Base-by-base conservation (phyloP, 2,888 invertebrate genomes). In the Flexamia atlantica region DNA sequence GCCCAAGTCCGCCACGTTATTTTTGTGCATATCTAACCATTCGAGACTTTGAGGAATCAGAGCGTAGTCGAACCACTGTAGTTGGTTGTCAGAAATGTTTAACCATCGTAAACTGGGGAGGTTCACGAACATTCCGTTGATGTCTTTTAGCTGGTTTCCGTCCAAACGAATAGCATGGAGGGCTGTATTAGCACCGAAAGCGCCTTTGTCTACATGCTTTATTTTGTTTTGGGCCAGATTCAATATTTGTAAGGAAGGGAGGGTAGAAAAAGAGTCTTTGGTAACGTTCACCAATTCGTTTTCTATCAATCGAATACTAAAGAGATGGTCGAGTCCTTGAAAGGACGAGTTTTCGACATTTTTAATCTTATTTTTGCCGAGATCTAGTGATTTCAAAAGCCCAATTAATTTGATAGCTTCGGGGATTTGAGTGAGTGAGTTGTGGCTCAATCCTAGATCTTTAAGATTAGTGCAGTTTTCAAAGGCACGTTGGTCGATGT, bases 51-150 rank as follows among this genome's bases (percentile, higher is more conserved):
- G 95, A 30, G 97, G 97, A 88, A 97, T 95, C 90, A 97, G 96
- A 81, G 97, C 97, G 90, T 97, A 97, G 90, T 97, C 97, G 91
- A 98, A 97, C 96, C 97, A 97, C 88, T 96, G 95, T 89, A 98
- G 92, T 91, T 96, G 96, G 92, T 97, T 97, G 91, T 97, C 96
- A 50, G 97, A 97, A 81, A 97, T 92, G 90, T 97, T 97, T 84
- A 98, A 91, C 95, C 97, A 95, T 89, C 97, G 91, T 86, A 98
- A 92, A 87, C 95, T 95, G 17, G 95, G 94, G 36, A 98, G 92
- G 84, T 96, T 95, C 53, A 97, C 95, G 89, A 97, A 96, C 86
- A 97, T 95, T n/a, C 97, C 97, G 90, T 97, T 97, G 88, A 98
- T 95, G 89, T 97, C 97, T 82, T 95, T 94, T 87, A 98, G 92